Evolutionary conservation across 2,113 vertebrate species (phyloP), one percentile per base, ranked within the genome.

Genomic region (Chaenocephalus aceratus): DNA sequence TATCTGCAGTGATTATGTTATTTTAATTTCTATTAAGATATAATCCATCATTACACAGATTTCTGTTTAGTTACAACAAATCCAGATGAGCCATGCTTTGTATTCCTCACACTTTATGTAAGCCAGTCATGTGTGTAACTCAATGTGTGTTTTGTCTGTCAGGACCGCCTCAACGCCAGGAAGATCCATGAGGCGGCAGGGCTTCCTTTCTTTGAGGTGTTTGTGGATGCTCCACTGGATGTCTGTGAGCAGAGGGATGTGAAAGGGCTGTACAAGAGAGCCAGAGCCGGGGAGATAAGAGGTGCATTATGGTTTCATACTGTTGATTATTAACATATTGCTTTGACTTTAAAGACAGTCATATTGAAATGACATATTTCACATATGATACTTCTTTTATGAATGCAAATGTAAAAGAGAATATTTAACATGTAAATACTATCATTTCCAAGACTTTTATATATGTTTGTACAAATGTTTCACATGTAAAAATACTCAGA

Each of bases 201-300:
- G 16, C 91, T 99, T 73, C 98, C 98, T 3, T 99, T 99, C 85
- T 99, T 99, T 77, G 98, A 99, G 91, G 97, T 99, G 12, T 99
- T 99, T 92, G 97, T 99, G 51, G 98, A 99, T 60, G 98, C 98
- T 23, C 98, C 98, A 0, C 86, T 99, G 88, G 96, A 99, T 12
- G 97, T 99, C 53, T 99, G 98, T 82, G 98, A 99, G 81, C 96
- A 98, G 93, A 96, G 98, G 84, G 98, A 99, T 52, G 98, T 97
- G 60, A 99, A 99, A 87, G 98, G 98, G 7, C 95, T 99, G 13
- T 99, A 99, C 89, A 99, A 99, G 91, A 97, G 96, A 91, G 98
- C 98, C 53, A 94, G 98, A 85, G 98, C 98, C 10, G 98, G 98
- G 68, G 98, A 99, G 93, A 99, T 99, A 89, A 96, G 96, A 97